Evolutionary conservation across 2,888 invertebrate genomes (phyloP), one percentile per base, ranked within the genome.

Genomic region (Hypomecis punctinalis): DNA sequence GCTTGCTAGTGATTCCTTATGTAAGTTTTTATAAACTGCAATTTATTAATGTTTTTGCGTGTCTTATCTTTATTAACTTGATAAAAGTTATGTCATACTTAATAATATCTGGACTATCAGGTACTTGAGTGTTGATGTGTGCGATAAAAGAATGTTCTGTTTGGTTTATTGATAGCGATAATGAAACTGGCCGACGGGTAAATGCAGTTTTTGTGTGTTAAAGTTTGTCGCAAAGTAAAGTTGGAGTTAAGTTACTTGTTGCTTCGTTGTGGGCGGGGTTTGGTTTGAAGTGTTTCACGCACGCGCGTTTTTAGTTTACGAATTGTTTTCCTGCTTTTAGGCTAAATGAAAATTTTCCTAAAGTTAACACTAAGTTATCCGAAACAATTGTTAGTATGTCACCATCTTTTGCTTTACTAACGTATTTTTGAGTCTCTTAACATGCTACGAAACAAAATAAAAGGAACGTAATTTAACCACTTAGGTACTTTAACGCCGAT

Each of bases 211-310:
- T 56, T 52, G n/a, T 13, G 46, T 46, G 33, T 23, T 7, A 37
- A 55, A 48, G 8, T 39, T 49, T 35, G 45, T 57, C 39, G 57
- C 57, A 37, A 33, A 55, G 40, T 35, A 56, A 61, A 67, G 64
- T 63, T 39, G 47, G 6, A 8, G 8, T 39, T 37, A 45, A 46
- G 45, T 61, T 58, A 90, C 88, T 85, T 90, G 90, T 90, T 90
- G 89, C 81, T 66, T 61, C 37, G 10, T 43, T 68, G 76, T 80
- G 82, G 91, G 90, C 80, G 91, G 89, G 83, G 87, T 77, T 81
- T 79, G 61, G 13, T 53, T 49, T 69, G 70, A 70, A 64, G 70
- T 69, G 65, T 56, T 71, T 68, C 71, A 83, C 89, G 87, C 89
- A 89, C 71, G 89, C 89, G 89, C 83, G 67, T 79, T 77, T 59